phyloP scores from a whole-genome alignment of 2,113 vertebrate genomes.

The Felis catus region DNA sequence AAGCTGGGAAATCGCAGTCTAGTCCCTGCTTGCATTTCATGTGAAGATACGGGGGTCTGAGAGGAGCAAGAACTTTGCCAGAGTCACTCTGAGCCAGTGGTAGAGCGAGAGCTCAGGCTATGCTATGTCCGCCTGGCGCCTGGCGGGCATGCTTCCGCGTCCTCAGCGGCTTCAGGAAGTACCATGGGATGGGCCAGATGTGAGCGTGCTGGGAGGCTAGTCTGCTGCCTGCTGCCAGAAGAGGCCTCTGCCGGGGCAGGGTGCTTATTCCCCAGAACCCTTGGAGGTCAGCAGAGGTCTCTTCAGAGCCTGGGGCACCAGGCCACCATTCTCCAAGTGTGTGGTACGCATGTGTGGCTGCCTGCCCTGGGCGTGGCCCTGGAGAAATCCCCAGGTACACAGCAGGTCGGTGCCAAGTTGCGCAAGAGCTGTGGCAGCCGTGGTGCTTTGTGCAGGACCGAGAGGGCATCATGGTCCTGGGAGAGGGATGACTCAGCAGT shows the following conservation, averaged over 20 bases:
- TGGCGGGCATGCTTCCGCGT: fast-evolving
- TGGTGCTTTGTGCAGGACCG: background rate
- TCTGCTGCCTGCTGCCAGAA: background rate
- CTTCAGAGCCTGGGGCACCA: background rate
- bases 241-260: background rate
- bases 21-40: background rate
- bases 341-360: fast-evolving
- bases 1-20: background rate
- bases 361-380: background rate
- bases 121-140: no score
- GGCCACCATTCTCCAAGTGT: background rate
- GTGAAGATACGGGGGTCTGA: background rate
- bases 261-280: background rate
- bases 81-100: background rate
- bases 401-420: background rate
- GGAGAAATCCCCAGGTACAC: background rate
- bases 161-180: background rate
- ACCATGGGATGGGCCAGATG: no score
- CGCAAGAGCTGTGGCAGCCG: background rate
- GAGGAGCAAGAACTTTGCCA: background rate
- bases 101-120: background rate
- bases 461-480: background rate
- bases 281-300: background rate
- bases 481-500: conserved; percentile 55
- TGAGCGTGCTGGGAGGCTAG: fast-evolving